Conservation (phyloP, 2,113 vertebrate species). For the Physeter macrocephalus region DNA sequence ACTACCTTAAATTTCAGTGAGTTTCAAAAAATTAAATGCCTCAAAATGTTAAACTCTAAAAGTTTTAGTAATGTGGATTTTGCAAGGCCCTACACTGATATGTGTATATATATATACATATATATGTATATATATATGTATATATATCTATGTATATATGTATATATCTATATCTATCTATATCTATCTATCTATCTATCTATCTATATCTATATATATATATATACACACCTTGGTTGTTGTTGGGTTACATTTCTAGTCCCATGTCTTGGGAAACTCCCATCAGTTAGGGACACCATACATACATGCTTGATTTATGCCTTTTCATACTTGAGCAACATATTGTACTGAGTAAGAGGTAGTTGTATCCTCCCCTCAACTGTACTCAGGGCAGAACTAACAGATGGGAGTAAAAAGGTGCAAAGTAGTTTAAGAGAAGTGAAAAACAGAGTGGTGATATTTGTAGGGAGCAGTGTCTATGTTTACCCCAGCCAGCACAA, state of each 20-base stretch:
- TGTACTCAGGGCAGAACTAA: background rate
- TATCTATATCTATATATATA: too few relatives aligned
- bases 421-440: background rate
- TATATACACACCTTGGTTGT: background rate
- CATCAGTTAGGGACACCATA: background rate
- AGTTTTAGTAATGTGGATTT: background rate
- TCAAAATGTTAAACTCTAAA: constrained; percentile 32
- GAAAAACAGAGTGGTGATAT: background rate
- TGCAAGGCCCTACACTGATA: background rate
- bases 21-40: constrained; percentile 31
- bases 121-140: too few relatives aligned
- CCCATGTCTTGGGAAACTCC: background rate
- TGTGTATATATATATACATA: background rate
- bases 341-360: background rate
- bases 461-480: background rate
- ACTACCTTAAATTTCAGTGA: constrained; percentile 43
- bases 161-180: too few relatives aligned
- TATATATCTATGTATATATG: too few relatives aligned
- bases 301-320: background rate
- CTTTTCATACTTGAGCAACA: background rate
- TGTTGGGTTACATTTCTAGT: background rate
- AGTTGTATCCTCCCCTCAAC: background rate
- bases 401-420: background rate
- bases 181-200: too few relatives aligned
- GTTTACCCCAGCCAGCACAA: background rate